Base-by-base conservation (phyloP, 2,797 vertebrate species). In the Trachurus trachurus region DNA sequence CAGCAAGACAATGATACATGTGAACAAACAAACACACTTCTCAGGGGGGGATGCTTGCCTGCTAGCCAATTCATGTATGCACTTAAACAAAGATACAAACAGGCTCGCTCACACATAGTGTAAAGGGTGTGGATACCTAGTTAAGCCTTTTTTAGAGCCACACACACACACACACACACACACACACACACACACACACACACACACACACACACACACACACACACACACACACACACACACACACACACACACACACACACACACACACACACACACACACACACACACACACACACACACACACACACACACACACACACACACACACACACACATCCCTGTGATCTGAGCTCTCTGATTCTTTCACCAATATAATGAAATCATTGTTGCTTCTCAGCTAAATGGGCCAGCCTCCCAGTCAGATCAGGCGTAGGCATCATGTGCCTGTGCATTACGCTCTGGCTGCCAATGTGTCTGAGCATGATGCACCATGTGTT, bases 331-430 rank as follows among this genome's bases (percentile, higher is more conserved):
- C 63, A 54, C 45, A 37, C n/a, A 21, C 17, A 59, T 64, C 68
- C 29, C 50, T 56, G 37, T 59, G 78, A 87, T 75, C 78, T 75
- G 76, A 76, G 66, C 71, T 49, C 81, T 82, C 78, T 84, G 80
- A 87, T 81, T 80, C 87, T 88, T 89, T 86, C 74, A 69, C 76
- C 60, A 40, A 79, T 66, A 94, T 91, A 93, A 94, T 92, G 90
- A 90, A 91, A 90, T 90, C 90, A 88, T 92, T 93, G 92, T 92
- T 90, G 84, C 81, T 86, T 85, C 82, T 80, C 78, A 82, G 75
- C 67, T 89, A 76, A 92, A 89, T 74, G 81, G 89, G 83, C 85
- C 79, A 42, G 75, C 82, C 60, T 87, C 78, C 78, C 73, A n/a
- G n/a, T n/a, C n/a, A 86, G 78, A 89, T 84, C 86, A 88, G 87